Evolutionary conservation across 2,797 vertebrate species (phyloP), one percentile per base, ranked within the genome.

Genomic region (Periophthalmus magnuspinnatus): DNA sequence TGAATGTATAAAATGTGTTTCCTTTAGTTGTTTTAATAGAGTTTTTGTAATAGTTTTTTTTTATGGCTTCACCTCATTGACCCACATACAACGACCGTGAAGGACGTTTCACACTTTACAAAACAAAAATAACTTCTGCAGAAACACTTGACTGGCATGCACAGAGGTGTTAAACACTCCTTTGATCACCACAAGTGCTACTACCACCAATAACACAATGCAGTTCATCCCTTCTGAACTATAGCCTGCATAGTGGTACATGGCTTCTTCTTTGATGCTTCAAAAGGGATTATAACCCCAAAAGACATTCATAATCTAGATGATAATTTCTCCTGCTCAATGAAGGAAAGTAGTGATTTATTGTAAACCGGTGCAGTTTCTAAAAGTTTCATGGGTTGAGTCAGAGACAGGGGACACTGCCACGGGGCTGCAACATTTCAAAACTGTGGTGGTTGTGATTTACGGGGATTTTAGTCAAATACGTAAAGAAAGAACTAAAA

Each of bases 281-380:
- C 10, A 19, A 8, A 2, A 33, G 14, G 58, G 5, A 33, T 6
- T 24, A 19, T 14, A 50, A 11, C 16, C 54, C 16, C 17, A 3
- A 2, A 59, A 7, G 10, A 34, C 7, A 34, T 59, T 57, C 1
- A 34, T 5, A 57, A 57, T 57, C 13, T 28, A 11, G 2, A 32
- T 6, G 57, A 65, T 56, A 70, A 62, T 68, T 85, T 65, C 67
- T 21, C 57, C 45, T 45, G 17, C 38, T 75, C 17, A 1, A 45
- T 67, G 45, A 54, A 34, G 55, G 41, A 34, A 24, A 57, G 75
- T 77, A 6, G 80, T 81, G 78, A 88, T 88, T 89, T 89, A 89
- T 85, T 80, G 80, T 71, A 90, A 89, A 86, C 36, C 0, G 73
- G 78, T 73, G 22, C 0, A 8, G 75, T 79, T 81, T 68, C 78